phyloP scores from a whole-genome alignment of 1,140 invertebrate genomes.

The Euglossa dilemma region DNA sequence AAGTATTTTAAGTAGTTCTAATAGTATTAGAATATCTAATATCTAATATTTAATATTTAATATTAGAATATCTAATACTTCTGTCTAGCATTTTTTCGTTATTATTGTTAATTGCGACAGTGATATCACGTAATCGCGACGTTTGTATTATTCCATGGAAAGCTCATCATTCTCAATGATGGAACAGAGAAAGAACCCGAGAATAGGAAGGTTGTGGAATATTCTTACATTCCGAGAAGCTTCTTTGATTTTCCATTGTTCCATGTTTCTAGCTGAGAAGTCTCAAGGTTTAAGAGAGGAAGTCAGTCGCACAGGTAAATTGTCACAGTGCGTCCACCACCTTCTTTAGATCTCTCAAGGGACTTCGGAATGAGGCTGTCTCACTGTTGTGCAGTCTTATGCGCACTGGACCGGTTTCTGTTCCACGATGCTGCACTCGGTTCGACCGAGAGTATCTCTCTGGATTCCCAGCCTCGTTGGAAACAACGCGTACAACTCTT shows the following conservation, averaged over 20 bases:
- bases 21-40: no score
- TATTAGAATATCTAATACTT: no score
- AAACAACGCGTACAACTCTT: slow-evolving; percentile 15
- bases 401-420: slow-evolving; percentile 61
- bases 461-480: slow-evolving; percentile 5
- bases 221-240: slow-evolving; percentile 9
- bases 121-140: background rate
- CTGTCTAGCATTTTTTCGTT: background rate
- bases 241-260: slow-evolving; percentile 37
- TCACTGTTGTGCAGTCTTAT: slow-evolving; percentile 25
- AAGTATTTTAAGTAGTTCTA: no score
- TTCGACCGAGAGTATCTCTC: background rate
- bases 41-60: no score
- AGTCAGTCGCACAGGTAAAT: slow-evolving; percentile 27
- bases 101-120: background rate
- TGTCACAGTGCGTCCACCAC: slow-evolving; percentile 26
- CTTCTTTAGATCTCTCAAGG: slow-evolving; percentile 26
- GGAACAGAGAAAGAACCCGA: background rate
- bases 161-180: background rate
- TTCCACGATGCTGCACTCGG: slow-evolving; percentile 41
- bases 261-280: background rate
- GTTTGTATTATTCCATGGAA: background rate
- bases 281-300: slow-evolving; percentile 10
- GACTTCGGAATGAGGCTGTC: slow-evolving; percentile 41
- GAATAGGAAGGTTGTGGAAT: background rate